phyloP scores from a whole-genome alignment of 2,113 vertebrate species.

The Serilophus lunatus region DNA sequence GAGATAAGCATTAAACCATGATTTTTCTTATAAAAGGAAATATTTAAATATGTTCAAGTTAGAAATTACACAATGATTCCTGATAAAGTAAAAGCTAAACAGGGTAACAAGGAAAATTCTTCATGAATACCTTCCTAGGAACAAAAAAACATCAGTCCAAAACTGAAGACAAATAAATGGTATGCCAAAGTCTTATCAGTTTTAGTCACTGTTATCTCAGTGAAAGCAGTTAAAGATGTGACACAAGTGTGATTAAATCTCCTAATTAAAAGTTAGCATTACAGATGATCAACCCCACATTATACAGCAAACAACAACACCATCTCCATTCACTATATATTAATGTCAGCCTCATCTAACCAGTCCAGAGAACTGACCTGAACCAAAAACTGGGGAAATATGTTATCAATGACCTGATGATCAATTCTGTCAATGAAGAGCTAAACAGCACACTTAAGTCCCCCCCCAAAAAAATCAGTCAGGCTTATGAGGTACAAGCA shows the following conservation, averaged over 20 bases:
- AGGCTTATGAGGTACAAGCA: background rate
- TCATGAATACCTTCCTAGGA: background rate
- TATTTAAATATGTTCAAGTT: background rate
- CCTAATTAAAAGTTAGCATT: background rate
- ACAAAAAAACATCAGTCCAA: background rate
- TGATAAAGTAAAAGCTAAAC: background rate
- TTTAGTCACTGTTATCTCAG: background rate
- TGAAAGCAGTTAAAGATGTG: background rate
- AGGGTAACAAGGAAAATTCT: background rate
- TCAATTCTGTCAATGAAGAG: background rate
- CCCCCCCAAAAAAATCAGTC: rapidly evolving
- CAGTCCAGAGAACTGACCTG: background rate
- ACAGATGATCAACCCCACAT: background rate
- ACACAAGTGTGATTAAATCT: background rate
- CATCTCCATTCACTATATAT: background rate
- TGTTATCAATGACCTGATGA: background rate
- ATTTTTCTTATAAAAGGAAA: background rate
- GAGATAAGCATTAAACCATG: background rate
- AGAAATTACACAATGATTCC: background rate
- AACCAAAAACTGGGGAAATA: background rate
- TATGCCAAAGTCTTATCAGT: background rate
- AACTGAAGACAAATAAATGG: background rate
- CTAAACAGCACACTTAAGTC: background rate
- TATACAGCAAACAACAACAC: background rate
- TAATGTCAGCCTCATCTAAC: no score